Conservation (phyloP, 2,797 vertebrate genomes). For the Thalassophryne amazonica region DNA sequence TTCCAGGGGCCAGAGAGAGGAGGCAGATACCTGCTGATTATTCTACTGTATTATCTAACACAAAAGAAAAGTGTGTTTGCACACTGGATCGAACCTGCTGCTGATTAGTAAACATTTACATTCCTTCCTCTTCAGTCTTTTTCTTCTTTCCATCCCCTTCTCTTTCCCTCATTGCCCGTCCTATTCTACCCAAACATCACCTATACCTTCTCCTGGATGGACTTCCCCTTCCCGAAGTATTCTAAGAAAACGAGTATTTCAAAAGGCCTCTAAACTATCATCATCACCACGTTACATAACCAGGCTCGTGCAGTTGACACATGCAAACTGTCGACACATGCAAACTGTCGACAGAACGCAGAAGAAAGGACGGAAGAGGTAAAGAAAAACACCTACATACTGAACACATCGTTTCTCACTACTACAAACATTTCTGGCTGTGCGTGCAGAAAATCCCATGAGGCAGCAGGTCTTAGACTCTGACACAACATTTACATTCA, state of each 20-base stretch:
- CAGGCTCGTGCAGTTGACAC: conserved; percentile 1
- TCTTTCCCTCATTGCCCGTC: neutral
- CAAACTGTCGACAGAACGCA: neutral
- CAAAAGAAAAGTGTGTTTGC: conserved; percentile 40
- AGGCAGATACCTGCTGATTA: conserved; percentile 70
- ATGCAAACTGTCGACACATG: neutral
- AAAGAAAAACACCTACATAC: conserved; percentile 45
- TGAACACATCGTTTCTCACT: conserved; percentile 19
- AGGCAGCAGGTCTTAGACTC: neutral
- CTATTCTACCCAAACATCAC: neutral
- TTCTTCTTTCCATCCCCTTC: neutral
- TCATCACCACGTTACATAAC: conserved; percentile 19
- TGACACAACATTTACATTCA: conserved; percentile 11
- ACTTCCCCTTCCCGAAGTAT: neutral
- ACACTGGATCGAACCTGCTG: conserved; percentile 34
- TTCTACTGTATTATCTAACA: conserved; percentile 63
- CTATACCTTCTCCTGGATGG: neutral
- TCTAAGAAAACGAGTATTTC: neutral
- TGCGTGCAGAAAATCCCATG: conserved; percentile 9
- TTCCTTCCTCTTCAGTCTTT: neutral
- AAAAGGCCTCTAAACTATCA: conserved; percentile 11
- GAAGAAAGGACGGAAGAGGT: conserved; percentile 9
- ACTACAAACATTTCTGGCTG: conserved; percentile 1
- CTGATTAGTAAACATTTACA: conserved; percentile 31
- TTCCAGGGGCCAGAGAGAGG: conserved; percentile 71